Conservation (phyloP, 2,888 invertebrate species). For the Dryomyza anilis region DNA sequence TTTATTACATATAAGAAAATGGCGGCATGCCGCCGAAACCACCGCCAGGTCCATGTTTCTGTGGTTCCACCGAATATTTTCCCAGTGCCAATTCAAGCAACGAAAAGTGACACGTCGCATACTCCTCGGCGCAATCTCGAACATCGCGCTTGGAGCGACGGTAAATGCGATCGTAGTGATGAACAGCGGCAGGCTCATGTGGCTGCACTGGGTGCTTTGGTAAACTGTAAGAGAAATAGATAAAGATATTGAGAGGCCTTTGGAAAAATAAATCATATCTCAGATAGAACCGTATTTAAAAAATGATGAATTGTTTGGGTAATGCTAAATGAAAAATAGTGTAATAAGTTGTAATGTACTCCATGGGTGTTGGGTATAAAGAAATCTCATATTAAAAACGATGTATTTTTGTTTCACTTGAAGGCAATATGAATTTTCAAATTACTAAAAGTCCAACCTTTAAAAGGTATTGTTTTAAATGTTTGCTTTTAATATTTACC, state of each 20-base stretch:
- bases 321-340: no score
- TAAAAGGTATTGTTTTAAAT: no score
- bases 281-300: no score
- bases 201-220: slow-evolving; percentile 37
- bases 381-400: no score
- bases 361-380: no score
- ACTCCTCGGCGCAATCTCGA: slow-evolving; percentile 64
- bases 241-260: not conserved
- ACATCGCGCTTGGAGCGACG: slow-evolving; percentile 62
- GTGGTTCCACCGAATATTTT: slow-evolving; percentile 49
- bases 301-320: no score
- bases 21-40: slow-evolving; percentile 14
- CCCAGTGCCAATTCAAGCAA: slow-evolving; percentile 75
- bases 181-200: slow-evolving; percentile 63
- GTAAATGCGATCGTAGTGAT: slow-evolving; percentile 71
- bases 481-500: slow-evolving; percentile 62
- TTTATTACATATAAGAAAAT: slow-evolving; percentile 8
- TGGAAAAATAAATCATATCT: no score
- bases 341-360: no score
- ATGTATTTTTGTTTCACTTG: no score
- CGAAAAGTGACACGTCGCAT: slow-evolving; percentile 72
- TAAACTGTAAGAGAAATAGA: slow-evolving; percentile 33
- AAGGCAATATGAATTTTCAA: not conserved
- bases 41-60: slow-evolving; percentile 36
- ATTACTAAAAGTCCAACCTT: no score